phyloP scores from a whole-genome alignment of 2,113 vertebrate genomes.

The Heterochromis multidens region DNA sequence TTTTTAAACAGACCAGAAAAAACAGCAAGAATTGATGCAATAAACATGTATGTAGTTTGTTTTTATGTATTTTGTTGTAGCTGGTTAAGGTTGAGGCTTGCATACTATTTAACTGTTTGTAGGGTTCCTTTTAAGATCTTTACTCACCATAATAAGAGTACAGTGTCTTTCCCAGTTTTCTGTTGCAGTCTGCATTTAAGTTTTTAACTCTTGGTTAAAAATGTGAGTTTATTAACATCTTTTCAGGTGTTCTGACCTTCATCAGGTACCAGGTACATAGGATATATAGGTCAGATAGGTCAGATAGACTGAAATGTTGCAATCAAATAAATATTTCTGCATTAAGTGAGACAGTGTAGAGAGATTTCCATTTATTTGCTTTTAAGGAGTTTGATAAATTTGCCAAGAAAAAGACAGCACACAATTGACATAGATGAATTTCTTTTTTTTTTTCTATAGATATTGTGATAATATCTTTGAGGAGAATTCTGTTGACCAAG shows the following conservation, averaged over 20 bases:
- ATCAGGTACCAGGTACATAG: background rate
- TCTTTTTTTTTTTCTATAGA: fast-evolving
- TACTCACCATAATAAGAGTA: background rate
- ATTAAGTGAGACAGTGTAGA: background rate
- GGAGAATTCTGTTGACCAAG: no score
- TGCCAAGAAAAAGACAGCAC: no score
- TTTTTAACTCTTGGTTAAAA: background rate
- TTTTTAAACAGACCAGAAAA: background rate
- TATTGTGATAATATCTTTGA: background rate
- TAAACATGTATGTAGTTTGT: background rate
- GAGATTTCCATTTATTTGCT: background rate
- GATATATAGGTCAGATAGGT: fast-evolving
- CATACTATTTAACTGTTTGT: background rate
- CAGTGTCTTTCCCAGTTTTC: background rate
- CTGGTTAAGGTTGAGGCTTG: background rate
- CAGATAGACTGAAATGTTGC: background rate
- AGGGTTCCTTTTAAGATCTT: background rate
- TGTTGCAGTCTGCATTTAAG: background rate
- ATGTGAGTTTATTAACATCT: background rate
- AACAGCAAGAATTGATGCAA: background rate
- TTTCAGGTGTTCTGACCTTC: background rate
- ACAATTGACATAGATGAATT: background rate
- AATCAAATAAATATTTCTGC: background rate
- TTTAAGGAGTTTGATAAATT: no score
- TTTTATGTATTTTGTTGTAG: background rate